Percentiles rank a stretch among this genome's conserved stretches.
phyloP scores from a whole-genome alignment of 2,797 vertebrate genomes.

The Platalea minor region DNA sequence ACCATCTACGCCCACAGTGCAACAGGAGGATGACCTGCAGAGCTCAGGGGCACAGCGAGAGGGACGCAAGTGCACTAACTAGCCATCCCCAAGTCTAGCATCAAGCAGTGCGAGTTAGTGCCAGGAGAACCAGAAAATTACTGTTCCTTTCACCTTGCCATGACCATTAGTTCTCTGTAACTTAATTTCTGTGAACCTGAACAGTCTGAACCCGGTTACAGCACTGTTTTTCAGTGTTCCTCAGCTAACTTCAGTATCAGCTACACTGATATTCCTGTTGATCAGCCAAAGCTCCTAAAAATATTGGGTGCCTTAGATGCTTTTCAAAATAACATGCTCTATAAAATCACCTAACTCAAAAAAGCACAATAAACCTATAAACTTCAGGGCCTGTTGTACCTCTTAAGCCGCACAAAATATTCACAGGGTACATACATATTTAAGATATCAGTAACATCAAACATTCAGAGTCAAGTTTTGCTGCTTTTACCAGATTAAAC shows the following conservation, averaged over 20 bases:
- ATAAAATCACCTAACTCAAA: background rate
- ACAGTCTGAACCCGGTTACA: background rate
- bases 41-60: background rate
- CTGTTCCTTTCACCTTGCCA: background rate
- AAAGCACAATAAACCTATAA: background rate
- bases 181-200: background rate
- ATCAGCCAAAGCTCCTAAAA: background rate
- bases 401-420: background rate
- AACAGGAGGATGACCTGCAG: background rate
- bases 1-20: fast-evolving
- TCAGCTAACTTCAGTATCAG: background rate
- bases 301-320: background rate
- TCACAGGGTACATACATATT: background rate
- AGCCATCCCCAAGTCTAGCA: background rate
- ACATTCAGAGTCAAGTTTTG: background rate
- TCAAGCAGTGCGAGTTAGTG: background rate
- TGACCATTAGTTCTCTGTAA: background rate
- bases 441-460: background rate
- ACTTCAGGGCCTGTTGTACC: background rate
- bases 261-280: background rate
- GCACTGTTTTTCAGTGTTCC: background rate
- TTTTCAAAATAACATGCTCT: background rate
- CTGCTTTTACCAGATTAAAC: background rate
- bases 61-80: fast-evolving
- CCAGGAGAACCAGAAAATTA: background rate